Percentiles rank a stretch among this genome's conserved stretches.
phyloP scores from a whole-genome alignment of 2,888 invertebrate species.

The Heliothis peltigera region DNA sequence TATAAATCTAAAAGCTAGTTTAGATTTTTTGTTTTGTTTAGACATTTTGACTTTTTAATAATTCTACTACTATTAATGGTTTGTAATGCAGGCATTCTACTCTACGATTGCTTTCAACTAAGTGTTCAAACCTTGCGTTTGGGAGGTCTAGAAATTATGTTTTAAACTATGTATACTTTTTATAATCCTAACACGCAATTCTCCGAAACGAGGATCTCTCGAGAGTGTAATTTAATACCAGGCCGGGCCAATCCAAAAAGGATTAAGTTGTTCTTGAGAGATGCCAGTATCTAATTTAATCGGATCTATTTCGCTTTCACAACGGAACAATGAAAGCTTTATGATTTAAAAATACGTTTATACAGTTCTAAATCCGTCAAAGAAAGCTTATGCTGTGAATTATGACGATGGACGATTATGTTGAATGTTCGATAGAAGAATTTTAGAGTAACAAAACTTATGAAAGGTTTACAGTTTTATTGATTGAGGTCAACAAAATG shows the following conservation, averaged over 20 bases:
- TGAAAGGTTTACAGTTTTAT: slow-evolving; percentile 20
- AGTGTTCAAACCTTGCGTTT: too few species aligned
- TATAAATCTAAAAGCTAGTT: neutral
- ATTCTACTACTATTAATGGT: neutral
- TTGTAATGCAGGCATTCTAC: neutral
- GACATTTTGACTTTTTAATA: neutral
- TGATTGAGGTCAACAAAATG: slow-evolving; percentile 29
- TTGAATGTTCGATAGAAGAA: slow-evolving; percentile 13
- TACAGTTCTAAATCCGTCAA: slow-evolving; percentile 12
- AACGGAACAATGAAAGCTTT: slow-evolving; percentile 31
- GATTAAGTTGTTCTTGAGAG: slow-evolving; percentile 3
- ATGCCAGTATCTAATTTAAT: neutral
- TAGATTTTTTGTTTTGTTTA: neutral
- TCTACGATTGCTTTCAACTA: neutral
- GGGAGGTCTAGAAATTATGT: too few species aligned
- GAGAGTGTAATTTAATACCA: slow-evolving; percentile 29
- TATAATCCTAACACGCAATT: neutral
- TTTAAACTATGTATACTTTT: too few species aligned
- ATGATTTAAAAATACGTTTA: slow-evolving; percentile 36
- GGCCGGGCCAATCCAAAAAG: slow-evolving; percentile 17
- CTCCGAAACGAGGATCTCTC: neutral
- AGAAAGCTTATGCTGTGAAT: slow-evolving; percentile 27
- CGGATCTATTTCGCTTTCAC: slow-evolving; percentile 13
- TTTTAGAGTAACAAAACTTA: slow-evolving; percentile 23
- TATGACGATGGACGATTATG: slow-evolving; percentile 6